A percentile compares a stretch with the other conserved stretches of the same genome.
phyloP scores from a whole-genome alignment of 1,140 invertebrate species.

The Zaprionus vittiger region DNA sequence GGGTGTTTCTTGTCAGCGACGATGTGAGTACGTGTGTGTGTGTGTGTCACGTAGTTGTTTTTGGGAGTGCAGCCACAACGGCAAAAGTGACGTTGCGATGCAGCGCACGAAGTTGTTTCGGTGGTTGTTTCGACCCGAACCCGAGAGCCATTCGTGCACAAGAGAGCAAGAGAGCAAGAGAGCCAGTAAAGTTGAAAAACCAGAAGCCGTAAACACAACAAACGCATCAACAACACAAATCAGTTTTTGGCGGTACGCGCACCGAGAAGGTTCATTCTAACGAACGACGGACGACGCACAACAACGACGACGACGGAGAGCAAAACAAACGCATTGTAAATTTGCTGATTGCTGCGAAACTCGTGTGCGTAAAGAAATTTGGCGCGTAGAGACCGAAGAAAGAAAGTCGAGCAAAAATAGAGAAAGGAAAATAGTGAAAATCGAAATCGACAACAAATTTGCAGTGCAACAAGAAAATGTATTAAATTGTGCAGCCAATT shows the following conservation, averaged over 20 bases:
- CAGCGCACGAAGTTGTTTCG: constrained; percentile 41
- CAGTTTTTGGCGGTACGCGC: constrained; percentile 77
- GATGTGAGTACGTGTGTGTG: constrained; percentile 14
- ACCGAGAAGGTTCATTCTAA: constrained; percentile 50
- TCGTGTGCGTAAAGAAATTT: constrained; percentile 39
- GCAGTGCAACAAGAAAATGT: constrained; percentile 29
- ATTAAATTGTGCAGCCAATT: constrained; percentile 29
- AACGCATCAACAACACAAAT: constrained; percentile 70
- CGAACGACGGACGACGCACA: not conserved
- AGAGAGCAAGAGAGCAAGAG: constrained; percentile 5
- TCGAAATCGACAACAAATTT: constrained; percentile 26
- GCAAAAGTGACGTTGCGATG: constrained; percentile 42
- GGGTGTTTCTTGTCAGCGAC: constrained; percentile 37
- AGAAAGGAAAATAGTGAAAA: constrained; percentile 14
- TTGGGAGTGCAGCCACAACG: constrained; percentile 29
- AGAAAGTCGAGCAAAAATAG: constrained; percentile 32
- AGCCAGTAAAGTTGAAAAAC: constrained; percentile 59
- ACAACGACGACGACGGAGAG: not conserved
- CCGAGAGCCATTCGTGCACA: constrained; percentile 28
- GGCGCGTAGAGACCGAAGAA: constrained; percentile 32
- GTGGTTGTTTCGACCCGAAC: constrained; percentile 37
- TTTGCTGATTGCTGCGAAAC: constrained; percentile 33
- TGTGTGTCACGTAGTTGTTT: constrained; percentile 19
- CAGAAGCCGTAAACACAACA: constrained; percentile 75
- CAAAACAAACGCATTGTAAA: constrained; percentile 7